Conservation (phyloP, 2,113 vertebrate species). For the Amphilophus citrinellus region DNA sequence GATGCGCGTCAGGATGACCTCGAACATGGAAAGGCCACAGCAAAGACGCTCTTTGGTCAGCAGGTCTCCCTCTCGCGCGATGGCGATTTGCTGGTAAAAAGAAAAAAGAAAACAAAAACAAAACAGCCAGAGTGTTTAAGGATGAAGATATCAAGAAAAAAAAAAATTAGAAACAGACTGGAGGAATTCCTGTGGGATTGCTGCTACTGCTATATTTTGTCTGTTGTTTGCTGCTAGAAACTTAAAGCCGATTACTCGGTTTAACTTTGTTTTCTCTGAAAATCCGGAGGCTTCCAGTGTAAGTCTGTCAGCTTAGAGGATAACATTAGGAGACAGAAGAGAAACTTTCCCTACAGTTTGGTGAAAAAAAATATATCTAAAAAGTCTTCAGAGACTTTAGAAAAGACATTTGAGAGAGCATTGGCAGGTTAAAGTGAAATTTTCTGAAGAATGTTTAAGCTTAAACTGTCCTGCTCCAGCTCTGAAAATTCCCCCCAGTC, state of each 20-base stretch:
- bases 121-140: not conserved
- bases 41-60: constrained; percentile 99
- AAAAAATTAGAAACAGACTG: not conserved
- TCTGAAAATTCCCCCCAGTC: not conserved
- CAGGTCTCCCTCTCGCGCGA: constrained; percentile 97
- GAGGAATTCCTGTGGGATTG: not conserved
- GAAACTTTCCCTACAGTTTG: not conserved
- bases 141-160: not conserved
- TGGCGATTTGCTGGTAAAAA: constrained; percentile 93
- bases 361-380: not conserved
- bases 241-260: not conserved
- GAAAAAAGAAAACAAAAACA: not conserved
- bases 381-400: constrained; percentile 6
- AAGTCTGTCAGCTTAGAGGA: constrained; percentile 7
- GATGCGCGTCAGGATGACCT: constrained; percentile 97
- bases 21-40: constrained; percentile 99
- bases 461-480: not conserved
- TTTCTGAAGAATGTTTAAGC: not conserved
- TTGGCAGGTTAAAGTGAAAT: not conserved
- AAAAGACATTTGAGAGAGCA: not conserved
- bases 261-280: not conserved
- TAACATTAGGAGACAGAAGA: not conserved
- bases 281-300: not conserved
- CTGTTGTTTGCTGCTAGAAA: not conserved
- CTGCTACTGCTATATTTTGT: not conserved